Evolutionary conservation across 2,888 invertebrate species (phyloP), one percentile per base, ranked within the genome.

Genomic region (Teleiodes luculella): DNA sequence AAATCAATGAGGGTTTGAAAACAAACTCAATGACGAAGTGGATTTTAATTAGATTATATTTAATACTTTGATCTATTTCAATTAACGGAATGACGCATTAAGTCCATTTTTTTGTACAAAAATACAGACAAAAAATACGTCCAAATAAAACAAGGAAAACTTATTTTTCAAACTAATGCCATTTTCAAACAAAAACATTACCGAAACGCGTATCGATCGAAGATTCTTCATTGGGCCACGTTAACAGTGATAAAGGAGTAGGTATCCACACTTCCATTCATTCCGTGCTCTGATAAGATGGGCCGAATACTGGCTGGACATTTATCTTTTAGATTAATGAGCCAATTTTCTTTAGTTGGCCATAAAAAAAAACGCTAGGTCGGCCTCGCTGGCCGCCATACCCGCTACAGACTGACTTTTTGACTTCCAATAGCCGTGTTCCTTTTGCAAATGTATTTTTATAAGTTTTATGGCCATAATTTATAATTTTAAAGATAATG

Each of bases 281-380:
- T 81, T 81, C 74, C 72, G 74, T 63, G 69, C 67, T 74, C 85
- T 86, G 89, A 89, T 88, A 89, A 87, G 86, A 82, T 80, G 83
- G 80, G 78, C 80, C 84, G 81, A 87, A 88, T 87, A 87, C 88
- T 84, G 83, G 78, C 80, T 83, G 78, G 80, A 80, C 88, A 86
- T 89, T 83, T 88, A 88, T 89, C 89, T 88, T 85, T 71, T 83
- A 89, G 89, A 89, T 87, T 89, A 88, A 89, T 88, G 89, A 87
- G 85, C 86, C 89, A 89, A 89, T 89, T 89, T 89, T 89, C 89
- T 89, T 57, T 88, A 86, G 88, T 86, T 84, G 86, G 83, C 87
- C 79, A 88, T 89, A 89, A 89, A 88, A 88, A 86, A 86, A 86
- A 83, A 85, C 80, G 83, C 83, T 83, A 81, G 81, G 74, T 73